These are phyloP conservation scores for Erebia ligea DNA, from an alignment of 2,888 invertebrate genomes.

Conservation along the genomic window DNA sequence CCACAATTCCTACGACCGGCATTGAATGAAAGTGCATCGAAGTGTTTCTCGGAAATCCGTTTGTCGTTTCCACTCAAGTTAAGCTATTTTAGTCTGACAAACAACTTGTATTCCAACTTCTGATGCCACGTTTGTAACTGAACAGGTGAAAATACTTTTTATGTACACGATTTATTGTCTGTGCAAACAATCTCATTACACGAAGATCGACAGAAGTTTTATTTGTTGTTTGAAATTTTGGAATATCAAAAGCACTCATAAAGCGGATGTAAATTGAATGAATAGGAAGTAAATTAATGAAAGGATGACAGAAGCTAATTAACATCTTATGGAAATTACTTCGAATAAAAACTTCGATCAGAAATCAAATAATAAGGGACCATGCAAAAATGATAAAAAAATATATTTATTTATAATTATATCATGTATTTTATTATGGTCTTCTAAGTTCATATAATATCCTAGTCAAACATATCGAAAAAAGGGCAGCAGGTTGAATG, in stretches of 20 bases:
- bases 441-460: too few relatives aligned
- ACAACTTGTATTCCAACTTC: background rate
- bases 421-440: too few relatives aligned
- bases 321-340: background rate
- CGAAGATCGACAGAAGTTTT: background rate
- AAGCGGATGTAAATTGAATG: background rate
- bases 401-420: background rate
- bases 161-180: background rate
- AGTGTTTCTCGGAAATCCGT: slow-evolving; percentile 8
- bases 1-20: background rate
- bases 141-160: background rate
- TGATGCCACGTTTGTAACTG: background rate
- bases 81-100: slow-evolving; percentile 2
- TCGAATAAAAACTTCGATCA: background rate
- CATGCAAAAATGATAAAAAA: background rate
- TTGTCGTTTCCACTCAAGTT: background rate
- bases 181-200: background rate
- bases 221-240: background rate
- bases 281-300: background rate
- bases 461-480: too few relatives aligned
- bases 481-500: too few relatives aligned
- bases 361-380: background rate
- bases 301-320: background rate
- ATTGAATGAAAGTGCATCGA: slow-evolving; percentile 7
- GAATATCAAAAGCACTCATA: background rate